A percentile compares a stretch with the other conserved stretches of the same genome.
Evolutionary conservation across 2,113 vertebrate genomes (phyloP).

Genomic region (Pseudolaguvia tuberculata): DNA sequence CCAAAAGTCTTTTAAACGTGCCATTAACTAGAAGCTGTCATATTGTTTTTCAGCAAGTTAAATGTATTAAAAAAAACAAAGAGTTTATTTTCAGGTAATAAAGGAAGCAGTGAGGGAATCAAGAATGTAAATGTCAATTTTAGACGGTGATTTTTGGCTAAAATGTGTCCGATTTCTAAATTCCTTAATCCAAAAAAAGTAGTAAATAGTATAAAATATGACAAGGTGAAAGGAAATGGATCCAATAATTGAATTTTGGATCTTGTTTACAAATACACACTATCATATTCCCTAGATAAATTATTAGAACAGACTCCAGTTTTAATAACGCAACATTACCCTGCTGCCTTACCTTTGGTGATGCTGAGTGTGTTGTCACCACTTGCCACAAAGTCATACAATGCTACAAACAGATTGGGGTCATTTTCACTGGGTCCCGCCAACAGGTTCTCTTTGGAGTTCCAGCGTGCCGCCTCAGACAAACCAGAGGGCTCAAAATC

Average conservation of each 20-base stretch:
- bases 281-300: no score
- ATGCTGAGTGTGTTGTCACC: constrained; percentile 99
- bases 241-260: no score
- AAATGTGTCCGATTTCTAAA: no score
- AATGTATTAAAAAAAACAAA: not conserved
- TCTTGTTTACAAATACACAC: not conserved
- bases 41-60: constrained; percentile 27
- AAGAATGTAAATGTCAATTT: no score
- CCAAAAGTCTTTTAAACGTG: no score
- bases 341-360: constrained; percentile 83
- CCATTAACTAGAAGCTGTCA: constrained; percentile 6
- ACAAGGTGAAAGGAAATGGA: no score
- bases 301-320: not conserved
- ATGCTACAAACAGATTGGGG: constrained; percentile 94
- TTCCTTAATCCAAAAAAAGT: no score
- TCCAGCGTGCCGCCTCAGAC: constrained; percentile 94
- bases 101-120: constrained; percentile 27
- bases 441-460: constrained; percentile 98
- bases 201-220: no score
- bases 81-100: no score
- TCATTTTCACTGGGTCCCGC: constrained; percentile 96
- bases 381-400: constrained; percentile 98
- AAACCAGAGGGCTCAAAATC: constrained; percentile 91
- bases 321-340: not conserved
- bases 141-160: no score